These are phyloP conservation scores for Aeoliscus strigatus DNA, from an alignment of 2,797 vertebrate species.

Conservation along the genomic window DNA sequence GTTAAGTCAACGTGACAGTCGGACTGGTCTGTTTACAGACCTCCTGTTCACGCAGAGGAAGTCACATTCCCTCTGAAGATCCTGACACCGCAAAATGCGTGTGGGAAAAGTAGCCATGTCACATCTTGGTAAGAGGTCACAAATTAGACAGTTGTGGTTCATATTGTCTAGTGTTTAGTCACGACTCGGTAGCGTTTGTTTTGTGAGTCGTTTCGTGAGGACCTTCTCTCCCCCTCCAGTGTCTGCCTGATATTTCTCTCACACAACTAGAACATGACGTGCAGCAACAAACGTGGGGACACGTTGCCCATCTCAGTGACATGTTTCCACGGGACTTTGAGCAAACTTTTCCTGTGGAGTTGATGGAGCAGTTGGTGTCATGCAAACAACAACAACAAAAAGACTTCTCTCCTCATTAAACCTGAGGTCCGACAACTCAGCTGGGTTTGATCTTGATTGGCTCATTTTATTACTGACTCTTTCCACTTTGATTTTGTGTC, in stretches of 20 bases:
- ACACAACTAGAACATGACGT: constrained; percentile 3
- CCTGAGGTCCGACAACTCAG: constrained; percentile 4
- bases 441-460: no score
- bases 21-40: constrained; percentile 40
- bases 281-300: constrained; percentile 3
- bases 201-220: constrained; percentile 1
- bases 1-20: constrained; percentile 44
- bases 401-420: constrained; percentile 1
- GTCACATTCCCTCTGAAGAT: constrained; percentile 7
- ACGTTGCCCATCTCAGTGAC: neutral
- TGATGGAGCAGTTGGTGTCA: constrained; percentile 5
- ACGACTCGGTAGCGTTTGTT: constrained; percentile 11
- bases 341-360: constrained; percentile 2
- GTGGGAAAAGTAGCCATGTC: constrained; percentile 28
- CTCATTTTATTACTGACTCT: no score
- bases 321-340: constrained; percentile 1
- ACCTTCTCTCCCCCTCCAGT: constrained; percentile 5
- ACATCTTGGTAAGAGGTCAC: constrained; percentile 31
- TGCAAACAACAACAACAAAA: neutral
- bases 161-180: no score
- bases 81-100: no score
- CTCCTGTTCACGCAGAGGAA: no score
- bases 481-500: no score
- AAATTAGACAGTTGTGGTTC: neutral
- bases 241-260: neutral